phyloP scores from a whole-genome alignment of 2,888 invertebrate species.

The Callyntrura sp. region DNA sequence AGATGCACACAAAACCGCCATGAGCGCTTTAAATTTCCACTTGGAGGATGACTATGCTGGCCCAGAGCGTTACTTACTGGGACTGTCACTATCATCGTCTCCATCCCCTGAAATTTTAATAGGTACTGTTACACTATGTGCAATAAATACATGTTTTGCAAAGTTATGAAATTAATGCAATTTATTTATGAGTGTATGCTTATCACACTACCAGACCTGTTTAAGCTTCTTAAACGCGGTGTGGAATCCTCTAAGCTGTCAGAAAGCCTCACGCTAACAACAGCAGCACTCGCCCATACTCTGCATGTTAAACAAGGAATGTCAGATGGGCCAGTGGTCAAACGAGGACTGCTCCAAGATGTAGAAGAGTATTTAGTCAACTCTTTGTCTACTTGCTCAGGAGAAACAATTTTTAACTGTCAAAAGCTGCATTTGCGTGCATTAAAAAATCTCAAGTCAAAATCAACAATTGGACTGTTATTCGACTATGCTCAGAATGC shows the following conservation, averaged over 20 bases:
- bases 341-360: slow-evolving; percentile 81
- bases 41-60: slow-evolving; percentile 87
- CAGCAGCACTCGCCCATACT: slow-evolving; percentile 88
- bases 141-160: not conserved
- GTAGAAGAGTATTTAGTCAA: slow-evolving; percentile 84
- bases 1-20: slow-evolving; percentile 89
- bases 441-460: slow-evolving; percentile 89
- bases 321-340: slow-evolving; percentile 23
- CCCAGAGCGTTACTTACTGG: slow-evolving; percentile 91
- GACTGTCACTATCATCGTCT: slow-evolving; percentile 89
- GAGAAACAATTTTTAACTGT: slow-evolving; percentile 87
- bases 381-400: slow-evolving; percentile 87
- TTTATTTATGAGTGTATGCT: not conserved
- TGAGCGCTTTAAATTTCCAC: slow-evolving; percentile 88
- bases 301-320: slow-evolving; percentile 50
- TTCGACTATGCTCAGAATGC: slow-evolving; percentile 87
- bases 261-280: slow-evolving; percentile 89
- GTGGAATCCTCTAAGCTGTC: slow-evolving; percentile 88
- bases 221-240: slow-evolving; percentile 86
- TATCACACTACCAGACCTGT: slow-evolving; percentile 85
- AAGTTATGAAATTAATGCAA: not conserved
- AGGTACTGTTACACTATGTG: slow-evolving; percentile 83
- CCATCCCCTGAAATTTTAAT: slow-evolving; percentile 87
- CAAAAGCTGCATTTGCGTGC: slow-evolving; percentile 89
- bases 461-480: slow-evolving; percentile 88